These are phyloP conservation scores for Eleutherodactylus coqui DNA, from an alignment of 2,797 vertebrate genomes.

Conservation along the genomic window DNA sequence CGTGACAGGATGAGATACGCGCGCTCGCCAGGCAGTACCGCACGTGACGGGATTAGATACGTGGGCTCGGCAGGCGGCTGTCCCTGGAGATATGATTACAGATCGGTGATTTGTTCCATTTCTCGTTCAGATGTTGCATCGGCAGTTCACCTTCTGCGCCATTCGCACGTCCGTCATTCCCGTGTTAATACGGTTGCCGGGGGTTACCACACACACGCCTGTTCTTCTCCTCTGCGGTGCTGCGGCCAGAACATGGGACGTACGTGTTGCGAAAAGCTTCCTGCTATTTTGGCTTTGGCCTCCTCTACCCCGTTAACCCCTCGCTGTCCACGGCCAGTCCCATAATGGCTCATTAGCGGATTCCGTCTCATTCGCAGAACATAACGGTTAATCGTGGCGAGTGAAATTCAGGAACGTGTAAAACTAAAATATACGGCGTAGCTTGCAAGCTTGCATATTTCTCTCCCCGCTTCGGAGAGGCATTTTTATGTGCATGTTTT, in stretches of 20 bases:
- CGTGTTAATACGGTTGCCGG: neutral
- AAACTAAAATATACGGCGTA: conserved; percentile 37
- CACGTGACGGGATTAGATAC: too few species aligned
- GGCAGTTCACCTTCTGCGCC: too few species aligned
- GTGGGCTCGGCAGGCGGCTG: too few species aligned
- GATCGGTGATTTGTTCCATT: too few species aligned
- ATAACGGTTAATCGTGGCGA: conserved; percentile 30
- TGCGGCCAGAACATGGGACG: too few species aligned
- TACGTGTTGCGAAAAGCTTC: neutral
- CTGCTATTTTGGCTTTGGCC: neutral
- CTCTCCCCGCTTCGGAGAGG: conserved; percentile 33
- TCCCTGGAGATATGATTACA: too few species aligned
- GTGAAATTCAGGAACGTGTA: conserved; percentile 20
- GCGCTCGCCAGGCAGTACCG: too few species aligned
- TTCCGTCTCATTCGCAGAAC: neutral
- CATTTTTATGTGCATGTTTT: conserved; percentile 61
- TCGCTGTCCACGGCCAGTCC: neutral
- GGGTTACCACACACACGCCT: neutral
- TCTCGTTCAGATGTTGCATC: too few species aligned
- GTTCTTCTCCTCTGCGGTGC: neutral
- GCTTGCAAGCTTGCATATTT: conserved; percentile 59
- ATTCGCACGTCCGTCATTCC: neutral
- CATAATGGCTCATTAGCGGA: neutral
- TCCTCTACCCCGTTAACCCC: neutral
- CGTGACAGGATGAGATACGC: too few species aligned